Evolutionary conservation across 2,888 invertebrate genomes (phyloP).

Genomic region (Ormyrus thymus): DNA sequence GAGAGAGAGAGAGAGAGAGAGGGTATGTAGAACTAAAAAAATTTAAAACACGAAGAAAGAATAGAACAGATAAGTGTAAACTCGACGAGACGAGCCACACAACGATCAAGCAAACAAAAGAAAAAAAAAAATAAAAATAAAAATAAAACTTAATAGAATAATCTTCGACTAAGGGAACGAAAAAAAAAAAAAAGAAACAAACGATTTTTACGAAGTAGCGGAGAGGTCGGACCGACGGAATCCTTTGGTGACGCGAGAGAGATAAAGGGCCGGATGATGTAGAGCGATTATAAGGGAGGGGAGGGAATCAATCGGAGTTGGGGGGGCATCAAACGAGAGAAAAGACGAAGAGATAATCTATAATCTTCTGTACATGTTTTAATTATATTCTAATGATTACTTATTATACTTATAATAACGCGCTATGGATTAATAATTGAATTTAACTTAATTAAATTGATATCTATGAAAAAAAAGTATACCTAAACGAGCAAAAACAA

Average conservation of each 20-base stretch:
- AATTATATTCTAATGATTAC: conserved; percentile 73
- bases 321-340: conserved; percentile 49
- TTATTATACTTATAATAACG: conserved; percentile 72
- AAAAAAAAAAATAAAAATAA: conserved; percentile 19
- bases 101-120: conserved; percentile 58
- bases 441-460: conserved; percentile 69
- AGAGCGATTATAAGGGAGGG: conserved; percentile 23
- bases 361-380: conserved; percentile 74
- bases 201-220: conserved; percentile 7
- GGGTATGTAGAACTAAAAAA: conserved; percentile 17
- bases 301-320: conserved; percentile 49
- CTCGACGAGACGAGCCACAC: conserved; percentile 51
- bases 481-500: conserved; percentile 71
- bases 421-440: conserved; percentile 71
- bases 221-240: conserved; percentile 11
- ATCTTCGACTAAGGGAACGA: conserved; percentile 43
- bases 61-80: conserved; percentile 38
- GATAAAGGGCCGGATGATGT: neutral
- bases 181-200: conserved; percentile 8
- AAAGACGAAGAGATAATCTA: conserved; percentile 66
- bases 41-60: neutral
- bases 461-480: conserved; percentile 70
- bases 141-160: conserved; percentile 45
- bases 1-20: conserved; percentile 29
- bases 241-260: neutral